Base-by-base conservation (phyloP, 2,888 invertebrate genomes). In the Meiosimyza decipiens region DNA sequence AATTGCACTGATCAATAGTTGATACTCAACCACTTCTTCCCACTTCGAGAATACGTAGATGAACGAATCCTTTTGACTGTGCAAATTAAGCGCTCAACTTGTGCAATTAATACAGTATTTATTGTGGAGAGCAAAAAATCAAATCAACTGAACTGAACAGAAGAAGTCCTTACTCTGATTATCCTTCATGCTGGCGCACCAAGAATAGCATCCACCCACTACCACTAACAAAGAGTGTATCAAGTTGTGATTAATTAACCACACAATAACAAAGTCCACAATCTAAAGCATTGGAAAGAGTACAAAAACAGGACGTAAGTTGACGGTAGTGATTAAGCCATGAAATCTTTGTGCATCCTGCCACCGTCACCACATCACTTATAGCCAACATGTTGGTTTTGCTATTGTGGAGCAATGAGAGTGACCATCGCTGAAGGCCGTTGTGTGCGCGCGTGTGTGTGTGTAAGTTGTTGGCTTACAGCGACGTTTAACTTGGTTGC, bases 211-310 rank as follows among this genome's bases (percentile, higher is more conserved):
- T 16, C 28, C 15, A n/a, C 40, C 33, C 16, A 40, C 47, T 63
- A 12, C 63, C 13, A 12, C 22, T 16, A 18, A 51, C 47, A 47
- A 47, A 7, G 6, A 28, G 70, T 73, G 75, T 74, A 78, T 76
- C 76, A 76, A 71, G 76, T 78, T 77, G 78, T 77, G 78, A 80
- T 79, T 79, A 80, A 80, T 80, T 79, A 78, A 79, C 77, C 78
- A 75, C 78, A 79, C 66, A 79, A 77, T 74, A 77, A 77, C 76
- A 76, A 76, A 73, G 70, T 59, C 54, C 16, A 54, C 22, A 59
- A 28, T 15, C 22, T 18, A 22, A 15, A 15, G 18, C 6, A 57
- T 4, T 66, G 60, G n/a, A 28, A 28, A 28, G 6, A 47, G 28
- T 11, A n/a, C 49, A 12, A 54, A 51, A 51, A 65, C 51, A 70